Base-by-base conservation (phyloP, 2,113 vertebrate species). In the Sinocyclocheilus anophthalmus region DNA sequence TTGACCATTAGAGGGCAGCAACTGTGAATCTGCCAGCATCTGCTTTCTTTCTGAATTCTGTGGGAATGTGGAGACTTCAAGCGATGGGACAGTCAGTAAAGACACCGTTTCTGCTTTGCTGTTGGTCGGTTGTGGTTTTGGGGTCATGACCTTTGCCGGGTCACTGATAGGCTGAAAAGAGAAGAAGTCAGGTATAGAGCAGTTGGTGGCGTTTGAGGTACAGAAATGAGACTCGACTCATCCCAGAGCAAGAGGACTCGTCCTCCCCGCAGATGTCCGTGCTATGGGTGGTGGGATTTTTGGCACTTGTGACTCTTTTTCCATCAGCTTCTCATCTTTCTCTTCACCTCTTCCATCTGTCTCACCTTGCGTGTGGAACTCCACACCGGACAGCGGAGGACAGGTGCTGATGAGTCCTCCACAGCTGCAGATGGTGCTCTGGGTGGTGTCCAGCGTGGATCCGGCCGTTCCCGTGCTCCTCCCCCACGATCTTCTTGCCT, bases 391-490 rank as follows among this genome's bases (percentile, higher is more conserved):
- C 79, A 92, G 87, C 2, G 91, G 90, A 0, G 91, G 91, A 48
- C 48, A 84, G 13, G 13, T 7, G 9, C 84, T 87, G 72, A 69
- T 87, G 33, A 88, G 88, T 16, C 92, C 89, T 20, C 90, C 92
- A 45, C 94, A 96, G 83, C 93, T 92, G 84, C 94, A 95, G 50
- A 94, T 92, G 0, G 91, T 93, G 92, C 93, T 94, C 69, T 93
- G 91, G 6, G 92, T 82, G 80, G 63, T 94, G 11, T 96, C 95
- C 18, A 92, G 93, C 1, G 93, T 90, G 1, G 96, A 97, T 0
- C 94, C 92, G 0, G 90, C 92, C 88, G 90, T 89, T 3, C 91
- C 91, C 8, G 89, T 69, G 57, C 93, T 91, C 37, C 88, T 85
- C 0, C n/a, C 89, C 90, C 2, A 91, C 87, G 0, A 91, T 88